These are phyloP conservation scores for Agrypnia vestita DNA, from an alignment of 1,140 invertebrate genomes.

Conservation along the genomic window DNA sequence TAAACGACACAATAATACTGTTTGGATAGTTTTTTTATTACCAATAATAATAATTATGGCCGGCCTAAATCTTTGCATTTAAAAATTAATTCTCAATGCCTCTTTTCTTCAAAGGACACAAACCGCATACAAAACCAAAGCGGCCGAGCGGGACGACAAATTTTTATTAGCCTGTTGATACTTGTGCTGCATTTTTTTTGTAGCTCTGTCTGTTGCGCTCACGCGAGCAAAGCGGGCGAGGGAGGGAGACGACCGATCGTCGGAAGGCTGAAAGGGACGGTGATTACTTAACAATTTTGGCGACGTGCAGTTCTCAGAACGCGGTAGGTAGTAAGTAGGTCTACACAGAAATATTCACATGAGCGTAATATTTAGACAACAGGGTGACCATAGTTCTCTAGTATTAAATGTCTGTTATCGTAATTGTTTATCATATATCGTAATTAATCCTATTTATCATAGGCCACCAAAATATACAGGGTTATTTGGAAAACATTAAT, in stretches of 20 bases:
- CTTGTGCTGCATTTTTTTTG: conserved; percentile 8
- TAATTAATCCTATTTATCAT: too few relatives aligned
- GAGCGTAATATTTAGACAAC: background rate
- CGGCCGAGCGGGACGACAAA: background rate
- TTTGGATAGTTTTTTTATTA: conserved; percentile 2
- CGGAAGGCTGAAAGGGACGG: conserved; percentile 7
- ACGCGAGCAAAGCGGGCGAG: background rate
- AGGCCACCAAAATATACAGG: too few relatives aligned
- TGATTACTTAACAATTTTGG: conserved; percentile 37
- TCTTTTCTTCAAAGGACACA: background rate
- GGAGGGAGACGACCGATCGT: background rate
- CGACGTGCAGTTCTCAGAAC: conserved; percentile 32
- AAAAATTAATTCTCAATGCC: background rate
- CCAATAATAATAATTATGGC: background rate
- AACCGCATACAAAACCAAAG: background rate
- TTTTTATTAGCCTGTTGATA: background rate
- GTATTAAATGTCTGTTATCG: too few relatives aligned
- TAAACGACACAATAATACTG: too few relatives aligned
- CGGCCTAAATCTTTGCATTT: background rate
- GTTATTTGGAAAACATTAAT: too few relatives aligned
- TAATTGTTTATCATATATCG: too few relatives aligned
- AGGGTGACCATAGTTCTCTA: too few relatives aligned
- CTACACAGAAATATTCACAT: conserved; percentile 19
- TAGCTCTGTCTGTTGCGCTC: background rate
- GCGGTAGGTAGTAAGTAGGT: background rate